These are phyloP conservation scores for Vanessa atalanta DNA, from an alignment of 1,140 invertebrate species.

Conservation along the genomic window DNA sequence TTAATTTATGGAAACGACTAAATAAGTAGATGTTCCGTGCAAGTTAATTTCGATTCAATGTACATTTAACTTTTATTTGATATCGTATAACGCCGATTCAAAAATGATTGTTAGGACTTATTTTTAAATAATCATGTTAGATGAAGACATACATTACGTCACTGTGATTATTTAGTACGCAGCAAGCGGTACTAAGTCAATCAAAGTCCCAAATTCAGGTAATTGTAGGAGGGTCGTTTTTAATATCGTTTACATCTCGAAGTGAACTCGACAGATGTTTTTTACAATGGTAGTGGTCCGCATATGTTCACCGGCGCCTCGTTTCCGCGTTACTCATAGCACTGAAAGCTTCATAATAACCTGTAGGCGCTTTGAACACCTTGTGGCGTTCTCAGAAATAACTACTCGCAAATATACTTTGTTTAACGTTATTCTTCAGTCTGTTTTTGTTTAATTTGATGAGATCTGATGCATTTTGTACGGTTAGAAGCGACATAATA, in stretches of 20 bases:
- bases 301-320: constrained; percentile 15
- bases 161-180: not conserved
- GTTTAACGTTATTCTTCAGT: not conserved
- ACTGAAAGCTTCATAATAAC: constrained; percentile 19
- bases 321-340: constrained; percentile 17
- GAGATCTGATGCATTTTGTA: too few species aligned
- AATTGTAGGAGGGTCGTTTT: too few species aligned
- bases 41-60: too few species aligned
- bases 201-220: too few species aligned
- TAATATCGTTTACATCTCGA: not conserved
- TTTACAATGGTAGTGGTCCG: not conserved
- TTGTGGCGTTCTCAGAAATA: not conserved
- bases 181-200: too few species aligned
- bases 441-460: not conserved
- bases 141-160: not conserved
- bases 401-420: constrained; percentile 1
- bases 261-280: not conserved
- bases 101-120: too few species aligned
- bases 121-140: too few species aligned
- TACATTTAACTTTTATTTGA: too few species aligned
- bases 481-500: too few species aligned
- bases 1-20: too few species aligned
- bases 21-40: too few species aligned
- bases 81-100: too few species aligned
- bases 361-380: constrained; percentile 7